Evolutionary conservation across 2,113 vertebrate species (phyloP).

Genomic region (Psilopogon haemacephalus): DNA sequence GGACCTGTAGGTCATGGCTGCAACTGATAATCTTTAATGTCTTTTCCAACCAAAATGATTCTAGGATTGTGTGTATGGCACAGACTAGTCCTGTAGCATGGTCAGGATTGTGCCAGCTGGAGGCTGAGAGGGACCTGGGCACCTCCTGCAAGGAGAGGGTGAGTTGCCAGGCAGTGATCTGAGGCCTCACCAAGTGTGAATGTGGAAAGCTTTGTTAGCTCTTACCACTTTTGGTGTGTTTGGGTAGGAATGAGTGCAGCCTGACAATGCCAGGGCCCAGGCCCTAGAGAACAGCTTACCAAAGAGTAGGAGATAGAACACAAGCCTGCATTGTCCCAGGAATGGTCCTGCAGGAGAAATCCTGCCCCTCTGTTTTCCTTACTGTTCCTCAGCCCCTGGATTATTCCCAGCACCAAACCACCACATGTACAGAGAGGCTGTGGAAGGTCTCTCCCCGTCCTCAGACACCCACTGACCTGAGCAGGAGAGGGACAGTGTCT

Average conservation of each 20-base stretch:
- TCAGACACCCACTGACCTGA: background rate
- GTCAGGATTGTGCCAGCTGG: background rate
- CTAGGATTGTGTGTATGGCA: background rate
- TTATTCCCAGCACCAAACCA: background rate
- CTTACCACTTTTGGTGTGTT: accelerated
- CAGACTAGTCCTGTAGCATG: too few relatives aligned
- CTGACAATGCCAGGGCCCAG: background rate
- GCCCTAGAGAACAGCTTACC: background rate
- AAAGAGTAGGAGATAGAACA: background rate
- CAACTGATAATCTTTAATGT: too few relatives aligned
- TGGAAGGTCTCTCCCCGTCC: background rate
- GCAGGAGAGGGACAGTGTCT: background rate
- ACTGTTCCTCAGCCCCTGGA: background rate
- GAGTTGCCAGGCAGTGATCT: background rate
- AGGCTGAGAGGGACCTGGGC: background rate
- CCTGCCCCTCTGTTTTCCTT: background rate
- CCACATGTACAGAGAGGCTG: background rate
- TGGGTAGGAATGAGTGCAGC: background rate
- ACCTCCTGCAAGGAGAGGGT: background rate
- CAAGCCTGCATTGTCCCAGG: accelerated
- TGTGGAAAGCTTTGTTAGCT: background rate
- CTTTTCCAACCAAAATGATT: too few relatives aligned
- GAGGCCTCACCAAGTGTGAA: background rate
- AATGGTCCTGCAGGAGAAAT: background rate
- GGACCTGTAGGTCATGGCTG: too few relatives aligned